Conservation (phyloP, 2,888 invertebrate genomes). For the Mesorhabditis belari region DNA sequence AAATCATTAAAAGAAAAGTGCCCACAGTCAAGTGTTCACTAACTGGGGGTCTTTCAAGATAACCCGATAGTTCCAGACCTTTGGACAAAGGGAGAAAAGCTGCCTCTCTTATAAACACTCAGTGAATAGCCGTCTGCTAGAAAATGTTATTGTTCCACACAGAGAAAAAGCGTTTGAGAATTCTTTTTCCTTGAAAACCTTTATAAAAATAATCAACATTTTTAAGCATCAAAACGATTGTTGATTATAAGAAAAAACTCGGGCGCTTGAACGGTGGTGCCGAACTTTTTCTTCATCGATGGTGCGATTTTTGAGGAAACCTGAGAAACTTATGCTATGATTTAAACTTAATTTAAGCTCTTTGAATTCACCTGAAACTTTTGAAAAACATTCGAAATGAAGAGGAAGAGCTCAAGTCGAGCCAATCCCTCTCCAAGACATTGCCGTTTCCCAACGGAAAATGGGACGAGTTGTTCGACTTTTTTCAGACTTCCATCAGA, state of each 20-base stretch:
- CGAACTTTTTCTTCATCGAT: neutral
- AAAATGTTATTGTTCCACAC: no score
- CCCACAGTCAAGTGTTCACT: no score
- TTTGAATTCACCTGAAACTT: conserved; percentile 12
- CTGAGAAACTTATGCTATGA: neutral
- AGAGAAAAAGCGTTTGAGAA: no score
- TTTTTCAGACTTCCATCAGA: conserved; percentile 10
- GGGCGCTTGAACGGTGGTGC: neutral
- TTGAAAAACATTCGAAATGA: conserved; percentile 23
- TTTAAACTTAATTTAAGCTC: neutral
- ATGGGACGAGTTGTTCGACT: conserved; percentile 21
- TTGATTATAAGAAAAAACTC: neutral
- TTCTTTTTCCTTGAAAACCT: no score
- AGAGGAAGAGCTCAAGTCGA: conserved; percentile 21
- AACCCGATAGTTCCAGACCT: no score
- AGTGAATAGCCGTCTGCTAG: no score
- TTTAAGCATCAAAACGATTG: no score
- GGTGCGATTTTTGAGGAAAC: neutral
- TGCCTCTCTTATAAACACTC: no score
- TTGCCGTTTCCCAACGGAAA: conserved; percentile 27
- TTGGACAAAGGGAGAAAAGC: no score
- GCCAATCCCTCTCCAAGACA: conserved; percentile 29
- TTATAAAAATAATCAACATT: no score
- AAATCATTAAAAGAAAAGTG: no score
- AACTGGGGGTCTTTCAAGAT: no score